Base-by-base conservation (phyloP, 2,888 invertebrate species). In the Machimus rusticus region DNA sequence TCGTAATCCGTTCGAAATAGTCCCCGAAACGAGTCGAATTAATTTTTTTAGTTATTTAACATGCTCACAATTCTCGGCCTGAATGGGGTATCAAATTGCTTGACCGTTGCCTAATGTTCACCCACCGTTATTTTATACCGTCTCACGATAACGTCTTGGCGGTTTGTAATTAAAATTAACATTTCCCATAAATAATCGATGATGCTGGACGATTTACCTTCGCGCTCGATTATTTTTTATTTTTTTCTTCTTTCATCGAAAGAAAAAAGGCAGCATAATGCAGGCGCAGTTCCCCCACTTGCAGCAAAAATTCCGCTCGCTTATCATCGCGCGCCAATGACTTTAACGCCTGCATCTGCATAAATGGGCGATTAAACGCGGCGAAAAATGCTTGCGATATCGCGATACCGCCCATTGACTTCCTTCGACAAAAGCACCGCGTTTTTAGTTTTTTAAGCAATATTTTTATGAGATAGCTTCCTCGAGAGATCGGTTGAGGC, bases 341-440 rank as follows among this genome's bases (percentile, higher is more conserved):
- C 79, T 79, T 79, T 51, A 78, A 78, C 78, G 46, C 78, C 78
- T 78, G 37, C 12, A 66, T 84, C 66, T 84, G 82, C 82, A 84
- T 84, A 84, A 84, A 84, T 19, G n/a, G 57, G n/a, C 28, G 55
- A 57, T 84, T 66, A 84, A 84, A 5, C 37, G 57, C 31, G 31
- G 37, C 0, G 34, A 12, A 66, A 57, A 84, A 79, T n/a, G n/a
- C n/a, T 31, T n/a, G 19, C 51, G 16, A 37, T n/a, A n/a, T 19
- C 57, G 19, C 23, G n/a, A 57, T 34, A 31, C 34, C 51, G 37
- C 82, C 66, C 66, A 84, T 66, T 66, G 34, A 82, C 66, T 66
- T 84, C 82, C 57, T 23, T 39, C 82, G 66, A 66, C 19, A 28
- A 66, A 39, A 66, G 82, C 82, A 66, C 28, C 66, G 66, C 8